Evolutionary conservation across 2,113 vertebrate species (phyloP), one percentile per base, ranked within the genome.

Genomic region (Camelus dromedarius): DNA sequence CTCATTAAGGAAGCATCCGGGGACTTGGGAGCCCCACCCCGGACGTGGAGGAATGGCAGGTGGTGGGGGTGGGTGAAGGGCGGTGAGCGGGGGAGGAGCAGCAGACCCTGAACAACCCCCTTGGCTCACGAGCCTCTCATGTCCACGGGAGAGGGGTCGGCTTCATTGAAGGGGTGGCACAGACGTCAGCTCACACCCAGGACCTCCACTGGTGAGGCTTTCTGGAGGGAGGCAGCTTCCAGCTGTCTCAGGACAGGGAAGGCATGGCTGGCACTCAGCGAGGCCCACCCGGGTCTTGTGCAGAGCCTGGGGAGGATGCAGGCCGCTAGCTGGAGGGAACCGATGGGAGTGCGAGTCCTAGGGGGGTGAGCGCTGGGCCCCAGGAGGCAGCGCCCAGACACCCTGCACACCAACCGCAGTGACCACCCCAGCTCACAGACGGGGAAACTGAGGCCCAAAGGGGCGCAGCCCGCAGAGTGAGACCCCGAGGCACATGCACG

Each of bases 401-500:
- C 19, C 30, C 64, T 1, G 1, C 48, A 12, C 13, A 15, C 1
- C 5, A 0, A 32, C 48, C 32, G 14, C 26, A 5, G 4, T 22
- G 28, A 6, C 26, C 11, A 8, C 8, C 88, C 30, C 20, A 15
- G n/a, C n/a, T 79, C 48, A 15, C 66, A 54, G 30, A 30, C 2
- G 28, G 46, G 58, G 70, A 84, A 7, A 46, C 64, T 5, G 46
- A 94, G 89, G 62, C 58, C 52, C 67, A 0, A 0, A 73, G 52
- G 8, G 38, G 18, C 22, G 11, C 16, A 13, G 16, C 18, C 77
- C 60, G n/a, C 28, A n/a, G 75, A 64, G 56, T 5, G 35, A 14
- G 76, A 16, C 66, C 42, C 2, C 0, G 0, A 28, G 42, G 26
- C 10, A 10, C n/a, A 46, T 35, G 28, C 24, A 5, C 0, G 5